These are phyloP conservation scores for Drosophila borealis DNA, from an alignment of 2,888 invertebrate genomes.

Conservation along the genomic window DNA sequence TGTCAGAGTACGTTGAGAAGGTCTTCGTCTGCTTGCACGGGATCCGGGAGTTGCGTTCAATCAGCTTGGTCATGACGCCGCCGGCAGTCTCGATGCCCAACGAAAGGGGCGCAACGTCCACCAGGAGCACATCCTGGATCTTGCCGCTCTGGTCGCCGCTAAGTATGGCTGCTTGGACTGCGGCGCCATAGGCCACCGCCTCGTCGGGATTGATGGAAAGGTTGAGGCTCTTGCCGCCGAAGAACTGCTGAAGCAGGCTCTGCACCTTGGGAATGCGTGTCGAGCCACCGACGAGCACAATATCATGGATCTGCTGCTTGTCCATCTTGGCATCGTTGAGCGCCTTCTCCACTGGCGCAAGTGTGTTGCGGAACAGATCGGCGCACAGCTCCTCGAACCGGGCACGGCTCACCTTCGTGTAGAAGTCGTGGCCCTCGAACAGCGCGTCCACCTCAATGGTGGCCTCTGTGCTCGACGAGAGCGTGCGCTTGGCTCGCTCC, in stretches of 20 bases:
- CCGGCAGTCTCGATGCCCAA: constrained; percentile 40
- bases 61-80: constrained; percentile 39
- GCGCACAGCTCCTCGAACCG: constrained; percentile 28
- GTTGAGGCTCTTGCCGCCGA: constrained; percentile 34
- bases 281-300: constrained; percentile 39
- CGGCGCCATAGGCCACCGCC: constrained; percentile 38
- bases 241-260: constrained; percentile 38
- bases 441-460: constrained; percentile 38
- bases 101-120: constrained; percentile 35
- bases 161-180: constrained; percentile 40
- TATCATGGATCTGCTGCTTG: constrained; percentile 39
- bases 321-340: constrained; percentile 42
- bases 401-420: constrained; percentile 28
- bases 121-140: constrained; percentile 41
- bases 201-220: constrained; percentile 43
- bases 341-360: constrained; percentile 38
- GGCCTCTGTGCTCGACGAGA: constrained; percentile 38
- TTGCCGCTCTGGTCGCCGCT: constrained; percentile 38
- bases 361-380: constrained; percentile 36
- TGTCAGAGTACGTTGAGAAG: constrained; percentile 39
- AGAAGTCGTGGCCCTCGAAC: constrained; percentile 38
- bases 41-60: constrained; percentile 37
- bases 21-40: constrained; percentile 41
- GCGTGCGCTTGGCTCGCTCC: constrained; percentile 39
- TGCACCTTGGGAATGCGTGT: constrained; percentile 43